phyloP scores from a whole-genome alignment of 23 tunicate species.

The Ascidia mentula region DNA sequence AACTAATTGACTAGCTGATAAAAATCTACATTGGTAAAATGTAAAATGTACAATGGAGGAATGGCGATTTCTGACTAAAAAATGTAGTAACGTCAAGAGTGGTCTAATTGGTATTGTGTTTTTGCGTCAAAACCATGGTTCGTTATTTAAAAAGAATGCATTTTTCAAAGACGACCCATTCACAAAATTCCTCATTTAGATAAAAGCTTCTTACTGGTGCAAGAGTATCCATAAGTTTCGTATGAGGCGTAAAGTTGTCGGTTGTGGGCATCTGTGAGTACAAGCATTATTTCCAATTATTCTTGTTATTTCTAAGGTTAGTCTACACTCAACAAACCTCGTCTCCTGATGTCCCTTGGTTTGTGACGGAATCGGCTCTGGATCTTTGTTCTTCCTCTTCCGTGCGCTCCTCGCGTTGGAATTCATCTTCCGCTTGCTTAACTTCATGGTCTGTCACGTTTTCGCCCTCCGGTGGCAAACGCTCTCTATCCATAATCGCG shows the following conservation, averaged over 20 bases:
- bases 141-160: too few species aligned
- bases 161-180: too few species aligned
- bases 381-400: not conserved
- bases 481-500: conserved; percentile 21
- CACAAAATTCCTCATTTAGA: too few species aligned
- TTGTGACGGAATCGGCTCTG: not conserved
- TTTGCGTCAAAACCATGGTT: too few species aligned
- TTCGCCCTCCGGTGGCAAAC: conserved; percentile 49
- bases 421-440: not conserved
- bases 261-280: not conserved
- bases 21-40: too few species aligned
- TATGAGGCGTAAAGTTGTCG: not conserved
- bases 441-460: conserved; percentile 8
- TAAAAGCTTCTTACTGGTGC: not conserved
- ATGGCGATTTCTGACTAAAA: too few species aligned
- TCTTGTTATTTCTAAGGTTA: too few species aligned
- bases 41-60: too few species aligned
- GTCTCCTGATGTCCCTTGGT: not conserved
- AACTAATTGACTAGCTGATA: too few species aligned
- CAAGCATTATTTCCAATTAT: too few species aligned
- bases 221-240: not conserved
- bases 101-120: too few species aligned
- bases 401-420: not conserved
- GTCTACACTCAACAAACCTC: not conserved
- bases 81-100: too few species aligned